Percentiles rank a stretch among this genome's conserved stretches.
These are phyloP conservation scores for Lucifuga dentata DNA, from an alignment of 2,113 vertebrate genomes.

Conservation along the genomic window DNA sequence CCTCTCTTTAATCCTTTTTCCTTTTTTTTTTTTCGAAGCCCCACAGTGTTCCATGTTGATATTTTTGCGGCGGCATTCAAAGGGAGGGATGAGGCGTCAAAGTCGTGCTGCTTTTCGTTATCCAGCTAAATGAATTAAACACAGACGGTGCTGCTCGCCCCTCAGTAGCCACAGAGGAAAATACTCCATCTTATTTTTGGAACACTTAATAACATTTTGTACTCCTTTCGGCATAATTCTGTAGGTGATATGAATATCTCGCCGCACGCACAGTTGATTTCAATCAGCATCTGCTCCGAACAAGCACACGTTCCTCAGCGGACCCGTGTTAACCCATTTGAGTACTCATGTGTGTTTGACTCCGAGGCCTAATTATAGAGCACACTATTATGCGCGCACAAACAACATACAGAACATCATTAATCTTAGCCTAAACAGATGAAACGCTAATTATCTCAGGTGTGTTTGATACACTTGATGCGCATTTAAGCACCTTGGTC, in stretches of 20 bases:
- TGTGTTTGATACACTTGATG: conserved; percentile 23
- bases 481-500: conserved; percentile 31
- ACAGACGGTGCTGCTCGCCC: conserved; percentile 8
- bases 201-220: conserved; percentile 11
- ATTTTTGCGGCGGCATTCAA: conserved; percentile 28
- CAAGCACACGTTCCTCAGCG: conserved; percentile 42
- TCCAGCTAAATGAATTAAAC: conserved; percentile 55
- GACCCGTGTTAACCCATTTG: conserved; percentile 44
- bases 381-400: conserved; percentile 38
- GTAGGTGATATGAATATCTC: conserved; percentile 47
- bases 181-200: conserved; percentile 7
- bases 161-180: conserved; percentile 7
- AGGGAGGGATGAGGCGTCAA: conserved; percentile 24
- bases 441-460: conserved; percentile 38
- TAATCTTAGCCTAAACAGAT: conserved; percentile 41
- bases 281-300: conserved; percentile 56
- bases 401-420: conserved; percentile 44
- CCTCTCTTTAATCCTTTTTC: conserved; percentile 39
- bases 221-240: conserved; percentile 10
- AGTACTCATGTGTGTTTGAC: conserved; percentile 39
- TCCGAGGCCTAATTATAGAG: conserved; percentile 64
- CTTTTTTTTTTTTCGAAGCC: conserved; percentile 39
- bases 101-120: conserved; percentile 36
- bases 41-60: conserved; percentile 32
- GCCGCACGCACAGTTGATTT: conserved; percentile 37